These are phyloP conservation scores for Ypsolopha sequella DNA, from an alignment of 2,888 invertebrate species.

Conservation along the genomic window DNA sequence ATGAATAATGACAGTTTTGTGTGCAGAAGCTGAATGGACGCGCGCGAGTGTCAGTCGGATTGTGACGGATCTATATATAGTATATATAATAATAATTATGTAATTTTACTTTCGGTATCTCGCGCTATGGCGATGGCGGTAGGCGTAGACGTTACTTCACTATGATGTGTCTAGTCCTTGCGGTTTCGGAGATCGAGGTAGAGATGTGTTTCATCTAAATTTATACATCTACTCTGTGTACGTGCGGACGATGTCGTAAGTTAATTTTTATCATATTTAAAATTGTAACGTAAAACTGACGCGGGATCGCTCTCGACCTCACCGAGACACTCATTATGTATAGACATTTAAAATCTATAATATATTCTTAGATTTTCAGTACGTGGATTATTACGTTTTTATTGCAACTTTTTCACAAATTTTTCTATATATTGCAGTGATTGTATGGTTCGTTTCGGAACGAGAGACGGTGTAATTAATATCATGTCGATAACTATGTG, in stretches of 20 bases:
- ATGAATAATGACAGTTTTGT: neutral
- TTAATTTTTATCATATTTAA: conserved; percentile 6
- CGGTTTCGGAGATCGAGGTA: conserved; percentile 23
- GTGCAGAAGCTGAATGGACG: neutral
- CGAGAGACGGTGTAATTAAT: conserved; percentile 55
- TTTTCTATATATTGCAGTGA: conserved; percentile 53
- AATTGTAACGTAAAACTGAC: conserved; percentile 5
- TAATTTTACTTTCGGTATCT: conserved; percentile 26
- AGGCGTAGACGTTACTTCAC: conserved; percentile 9
- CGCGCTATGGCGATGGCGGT: conserved; percentile 2
- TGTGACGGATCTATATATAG: conserved; percentile 14
- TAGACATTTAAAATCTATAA: conserved; percentile 69
- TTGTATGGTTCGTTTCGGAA: conserved; percentile 53
- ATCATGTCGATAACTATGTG: conserved; percentile 37
- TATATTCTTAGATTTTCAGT: conserved; percentile 69
- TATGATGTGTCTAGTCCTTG: conserved; percentile 36
- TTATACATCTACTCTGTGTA: neutral
- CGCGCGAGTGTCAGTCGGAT: neutral
- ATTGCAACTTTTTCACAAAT: conserved; percentile 61
- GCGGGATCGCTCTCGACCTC: conserved; percentile 16
- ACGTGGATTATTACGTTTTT: conserved; percentile 64
- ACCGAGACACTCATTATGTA: conserved; percentile 65
- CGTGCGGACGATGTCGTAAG: conserved; percentile 3
- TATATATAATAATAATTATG: conserved; percentile 17
- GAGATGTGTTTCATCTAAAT: conserved; percentile 5